These are phyloP conservation scores for Atethmia centrago DNA, from an alignment of 2,888 invertebrate genomes.

Conservation along the genomic window DNA sequence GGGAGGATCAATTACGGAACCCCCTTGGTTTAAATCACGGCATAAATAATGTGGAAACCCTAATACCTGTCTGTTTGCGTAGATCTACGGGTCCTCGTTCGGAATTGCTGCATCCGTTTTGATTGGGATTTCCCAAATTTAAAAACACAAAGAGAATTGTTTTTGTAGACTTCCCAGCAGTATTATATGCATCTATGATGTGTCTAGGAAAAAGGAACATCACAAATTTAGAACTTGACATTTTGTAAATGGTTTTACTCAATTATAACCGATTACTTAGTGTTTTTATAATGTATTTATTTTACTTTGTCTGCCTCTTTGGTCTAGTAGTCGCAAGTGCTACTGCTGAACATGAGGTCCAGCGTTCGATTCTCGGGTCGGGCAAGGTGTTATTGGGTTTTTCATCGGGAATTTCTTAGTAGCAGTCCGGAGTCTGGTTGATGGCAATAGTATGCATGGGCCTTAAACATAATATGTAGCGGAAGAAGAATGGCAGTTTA, in stretches of 20 bases:
- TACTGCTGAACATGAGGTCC: too few relatives aligned
- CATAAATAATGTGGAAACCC: slow-evolving; percentile 47
- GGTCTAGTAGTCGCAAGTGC: too few relatives aligned
- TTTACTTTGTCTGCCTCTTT: background rate
- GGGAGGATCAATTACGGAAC: slow-evolving; percentile 59
- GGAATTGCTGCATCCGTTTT: slow-evolving; percentile 31
- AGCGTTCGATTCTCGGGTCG: too few relatives aligned
- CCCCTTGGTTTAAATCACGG: slow-evolving; percentile 58
- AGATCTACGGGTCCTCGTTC: slow-evolving; percentile 34
- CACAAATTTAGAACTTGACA: background rate
- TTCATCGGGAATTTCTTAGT: too few relatives aligned
- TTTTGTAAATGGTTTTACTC: background rate
- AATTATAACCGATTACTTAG: background rate
- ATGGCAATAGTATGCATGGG: too few relatives aligned
- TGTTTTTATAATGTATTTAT: background rate
- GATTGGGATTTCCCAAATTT: slow-evolving; percentile 10
- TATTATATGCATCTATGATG: background rate
- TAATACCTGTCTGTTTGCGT: slow-evolving; percentile 56
- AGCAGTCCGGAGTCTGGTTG: too few relatives aligned
- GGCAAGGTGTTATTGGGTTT: too few relatives aligned
- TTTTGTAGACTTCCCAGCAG: background rate
- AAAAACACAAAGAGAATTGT: background rate
- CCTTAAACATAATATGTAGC: too few relatives aligned
- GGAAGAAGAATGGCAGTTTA: too few relatives aligned
- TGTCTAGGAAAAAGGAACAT: background rate